These are phyloP conservation scores for Pelosia muscerda DNA, from an alignment of 2,888 invertebrate genomes.

Conservation along the genomic window DNA sequence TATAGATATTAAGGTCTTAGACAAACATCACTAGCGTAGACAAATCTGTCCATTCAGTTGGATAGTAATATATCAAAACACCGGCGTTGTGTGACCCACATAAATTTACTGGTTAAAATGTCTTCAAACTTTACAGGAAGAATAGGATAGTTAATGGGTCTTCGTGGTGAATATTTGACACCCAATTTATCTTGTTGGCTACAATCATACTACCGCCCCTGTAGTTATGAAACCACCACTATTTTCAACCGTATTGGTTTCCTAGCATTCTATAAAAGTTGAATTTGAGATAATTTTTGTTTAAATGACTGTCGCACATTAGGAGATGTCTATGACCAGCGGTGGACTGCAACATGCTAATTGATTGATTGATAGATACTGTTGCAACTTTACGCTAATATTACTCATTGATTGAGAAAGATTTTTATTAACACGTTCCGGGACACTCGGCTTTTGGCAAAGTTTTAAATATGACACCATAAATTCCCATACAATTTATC, in stretches of 20 bases:
- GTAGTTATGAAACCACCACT: not conserved
- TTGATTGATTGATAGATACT: no score
- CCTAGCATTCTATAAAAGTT: not conserved
- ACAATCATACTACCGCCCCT: not conserved
- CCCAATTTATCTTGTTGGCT: constrained; percentile 6
- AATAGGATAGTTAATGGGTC: not conserved
- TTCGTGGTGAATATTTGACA: constrained; percentile 2
- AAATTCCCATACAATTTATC: no score
- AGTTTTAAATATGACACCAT: no score
- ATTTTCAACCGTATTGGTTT: not conserved
- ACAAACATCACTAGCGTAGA: not conserved
- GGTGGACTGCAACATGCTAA: no score
- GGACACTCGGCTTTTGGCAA: no score
- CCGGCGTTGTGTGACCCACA: not conserved
- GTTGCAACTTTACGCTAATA: no score
- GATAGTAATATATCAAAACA: not conserved
- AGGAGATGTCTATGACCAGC: no score
- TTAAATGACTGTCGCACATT: no score
- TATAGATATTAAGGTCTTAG: no score
- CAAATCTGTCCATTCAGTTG: not conserved
- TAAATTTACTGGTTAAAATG: not conserved
- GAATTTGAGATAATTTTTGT: no score
- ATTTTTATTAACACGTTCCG: no score
- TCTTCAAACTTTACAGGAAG: not conserved
- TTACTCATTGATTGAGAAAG: no score